Base-by-base conservation (phyloP, 1,140 invertebrate species). In the Dryas iulia region DNA sequence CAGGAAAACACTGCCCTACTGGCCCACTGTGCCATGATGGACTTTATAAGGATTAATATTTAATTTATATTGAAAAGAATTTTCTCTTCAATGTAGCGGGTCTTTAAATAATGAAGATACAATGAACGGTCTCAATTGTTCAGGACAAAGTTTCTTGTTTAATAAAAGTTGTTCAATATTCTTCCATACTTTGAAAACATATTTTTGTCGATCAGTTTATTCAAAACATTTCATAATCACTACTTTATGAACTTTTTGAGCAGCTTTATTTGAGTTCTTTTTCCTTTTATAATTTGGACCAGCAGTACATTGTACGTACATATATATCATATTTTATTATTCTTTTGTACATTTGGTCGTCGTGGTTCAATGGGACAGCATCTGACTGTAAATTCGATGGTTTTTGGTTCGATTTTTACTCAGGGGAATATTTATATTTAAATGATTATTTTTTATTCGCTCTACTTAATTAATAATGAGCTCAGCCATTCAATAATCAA, bases 161-260 rank as follows among this genome's bases (percentile, higher is more conserved):
- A 57, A 62, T 69, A 62, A 69, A 61, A 69, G 23, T 69, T 69
- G 25, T 62, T 63, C 59, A 69, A 63, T 63, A 59, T 62, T 35
- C 66, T 68, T 47, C 52, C 31, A 69, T 58, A 69, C 59, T 62
- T 69, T 63, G 59, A 57, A 30, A 68, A 58, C 53, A 58, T 62
- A 58, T 68, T 68, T 68, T 52, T 30, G 18, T 31, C 52, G 66
- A 68, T 58, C 33, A 68, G 33, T 57, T 68, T 47, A 4, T 21
- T 57, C n/a, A 12, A 56, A 47, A 23, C 25, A 30, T 62, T 62
- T 62, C 8, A 28, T 54, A 57, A 65, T 58, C 28, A 35, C 35
- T 66, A 65, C 8, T 33, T 25, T 47, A 47, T 47, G 0, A 21
- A 47, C 35, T 8, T 21, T 47, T 8, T 47, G 0, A 47, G n/a